Conservation (phyloP, 2,113 vertebrate species). For the Pelvicachromis taeniatus region DNA sequence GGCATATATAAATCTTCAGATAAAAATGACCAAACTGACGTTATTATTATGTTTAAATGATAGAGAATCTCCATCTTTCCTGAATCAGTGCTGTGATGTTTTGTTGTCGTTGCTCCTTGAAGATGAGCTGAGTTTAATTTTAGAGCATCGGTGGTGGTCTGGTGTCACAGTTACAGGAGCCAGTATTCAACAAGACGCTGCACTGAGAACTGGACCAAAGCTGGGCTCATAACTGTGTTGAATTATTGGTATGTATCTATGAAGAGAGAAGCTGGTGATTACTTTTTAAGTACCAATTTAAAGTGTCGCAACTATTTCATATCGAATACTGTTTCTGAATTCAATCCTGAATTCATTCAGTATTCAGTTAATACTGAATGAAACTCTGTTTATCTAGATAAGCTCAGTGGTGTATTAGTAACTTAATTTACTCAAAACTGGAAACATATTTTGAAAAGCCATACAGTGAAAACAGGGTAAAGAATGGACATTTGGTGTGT, state of each 20-base stretch:
- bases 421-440: neutral
- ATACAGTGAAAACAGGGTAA: neutral
- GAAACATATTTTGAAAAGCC: neutral
- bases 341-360: neutral
- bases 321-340: neutral
- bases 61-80: neutral
- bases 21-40: neutral
- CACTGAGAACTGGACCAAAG: neutral
- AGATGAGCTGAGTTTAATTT: neutral
- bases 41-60: neutral
- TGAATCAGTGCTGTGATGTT: neutral
- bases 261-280: neutral
- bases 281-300: neutral
- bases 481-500: neutral
- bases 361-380: neutral
- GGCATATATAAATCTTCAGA: neutral
- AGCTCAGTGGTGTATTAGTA: neutral
- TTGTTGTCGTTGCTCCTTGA: neutral
- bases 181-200: neutral
- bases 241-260: neutral
- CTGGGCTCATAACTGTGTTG: neutral
- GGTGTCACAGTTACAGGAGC: neutral
- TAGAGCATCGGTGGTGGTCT: neutral
- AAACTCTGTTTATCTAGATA: neutral
- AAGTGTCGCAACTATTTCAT: neutral